These are phyloP conservation scores for Muscina levida DNA, from an alignment of 2,888 invertebrate species.

Conservation along the genomic window DNA sequence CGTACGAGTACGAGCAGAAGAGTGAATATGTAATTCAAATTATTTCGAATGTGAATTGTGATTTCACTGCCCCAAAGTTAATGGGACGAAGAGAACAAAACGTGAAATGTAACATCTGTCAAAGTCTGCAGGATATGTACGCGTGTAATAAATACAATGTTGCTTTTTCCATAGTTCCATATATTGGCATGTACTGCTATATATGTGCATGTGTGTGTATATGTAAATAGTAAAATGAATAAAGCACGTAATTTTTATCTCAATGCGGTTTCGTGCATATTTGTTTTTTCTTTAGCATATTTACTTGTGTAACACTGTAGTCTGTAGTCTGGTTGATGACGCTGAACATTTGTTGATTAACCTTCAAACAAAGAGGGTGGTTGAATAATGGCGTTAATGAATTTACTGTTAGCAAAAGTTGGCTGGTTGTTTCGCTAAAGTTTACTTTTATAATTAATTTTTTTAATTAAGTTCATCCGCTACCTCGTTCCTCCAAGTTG, in stretches of 20 bases:
- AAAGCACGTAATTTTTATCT: slow-evolving; percentile 47
- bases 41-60: slow-evolving; percentile 51
- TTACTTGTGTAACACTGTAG: not conserved
- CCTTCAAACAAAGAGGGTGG: not conserved
- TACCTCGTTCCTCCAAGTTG: no score
- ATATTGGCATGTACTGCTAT: not conserved
- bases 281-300: slow-evolving; percentile 7
- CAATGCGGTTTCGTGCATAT: slow-evolving; percentile 28
- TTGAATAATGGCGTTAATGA: no score
- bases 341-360: slow-evolving; percentile 23
- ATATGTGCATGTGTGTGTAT: not conserved
- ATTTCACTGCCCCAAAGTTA: not conserved
- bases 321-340: not conserved
- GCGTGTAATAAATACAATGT: not conserved
- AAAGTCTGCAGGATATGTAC: slow-evolving; percentile 28
- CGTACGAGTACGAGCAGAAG: not conserved
- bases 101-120: slow-evolving; percentile 44
- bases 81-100: not conserved
- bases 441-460: no score
- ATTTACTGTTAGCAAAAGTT: no score
- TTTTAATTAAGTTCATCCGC: no score
- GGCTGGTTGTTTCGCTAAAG: no score
- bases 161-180: no score
- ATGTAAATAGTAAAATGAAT: slow-evolving; percentile 16
- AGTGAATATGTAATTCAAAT: slow-evolving; percentile 30